Evolutionary conservation across 1,140 invertebrate genomes (phyloP), one percentile per base, ranked within the genome.

Genomic region (Berghia stephanieae): DNA sequence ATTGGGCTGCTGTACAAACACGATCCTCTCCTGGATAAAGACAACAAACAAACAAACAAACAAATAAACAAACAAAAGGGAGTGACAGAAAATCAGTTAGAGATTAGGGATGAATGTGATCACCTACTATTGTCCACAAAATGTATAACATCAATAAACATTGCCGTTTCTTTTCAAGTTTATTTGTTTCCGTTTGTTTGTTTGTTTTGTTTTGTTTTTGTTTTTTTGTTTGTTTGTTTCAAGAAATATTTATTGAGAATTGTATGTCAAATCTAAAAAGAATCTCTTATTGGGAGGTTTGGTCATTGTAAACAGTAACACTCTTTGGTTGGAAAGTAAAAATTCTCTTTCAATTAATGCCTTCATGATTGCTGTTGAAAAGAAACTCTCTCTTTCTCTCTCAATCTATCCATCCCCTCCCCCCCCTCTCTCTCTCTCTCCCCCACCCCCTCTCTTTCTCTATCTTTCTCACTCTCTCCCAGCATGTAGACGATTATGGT

Each of bases 1-100:
- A 66, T 69, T 80, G 34, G 79, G 75, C 0, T 49, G 55, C 24
- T 88, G 87, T 24, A 87, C 84, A 84, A 89, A 89, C 24, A 89
- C 83, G 27, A 85, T 66, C n/a, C 87, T 84, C 75, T 88, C 86
- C 86, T 87, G 77, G 71, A 80, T 78, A 68, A 5, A 49, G 24
- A 73, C 46, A 3, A 38, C 8, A 31, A 63, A 63, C n/a, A 63
- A 13, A 63, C 57, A 63, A n/a, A 63, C 3, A 3, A 63, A 63
- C 38, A 38, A 16, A 38, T 13, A 18, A 36, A 67, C 63, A 40
- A 40, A 67, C 63, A 24, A n/a, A 67, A 67, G 18, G 27, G 5
- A 36, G 60, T n/a, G n/a, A n/a, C n/a, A n/a, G n/a, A n/a, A n/a
- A n/a, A n/a, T n/a, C n/a, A n/a, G n/a, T n/a, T n/a, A n/a, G n/a